These are phyloP conservation scores for Tachysurus fulvidraco DNA, from an alignment of 2,113 vertebrate genomes.

Conservation along the genomic window DNA sequence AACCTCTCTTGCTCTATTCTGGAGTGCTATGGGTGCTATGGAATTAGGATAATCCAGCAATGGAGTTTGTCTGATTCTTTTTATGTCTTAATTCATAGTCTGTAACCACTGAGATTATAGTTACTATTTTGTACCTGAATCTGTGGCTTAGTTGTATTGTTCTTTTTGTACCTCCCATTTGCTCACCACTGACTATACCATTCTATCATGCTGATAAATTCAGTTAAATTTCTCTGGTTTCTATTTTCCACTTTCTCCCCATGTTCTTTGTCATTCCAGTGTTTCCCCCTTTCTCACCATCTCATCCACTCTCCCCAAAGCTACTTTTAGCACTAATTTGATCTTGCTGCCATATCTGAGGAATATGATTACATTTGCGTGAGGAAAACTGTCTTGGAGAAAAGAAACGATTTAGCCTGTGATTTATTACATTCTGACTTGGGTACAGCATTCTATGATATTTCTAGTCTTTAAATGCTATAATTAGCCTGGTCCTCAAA, in stretches of 20 bases:
- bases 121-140: not conserved
- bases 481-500: conserved; percentile 9
- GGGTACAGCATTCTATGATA: conserved; percentile 41
- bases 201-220: not conserved
- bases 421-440: conserved; percentile 52
- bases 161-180: not conserved
- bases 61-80: conserved; percentile 4
- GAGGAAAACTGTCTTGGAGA: conserved; percentile 37
- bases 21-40: conserved; percentile 8
- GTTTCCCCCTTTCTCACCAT: conserved; percentile 52
- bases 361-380: conserved; percentile 54
- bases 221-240: conserved; percentile 26
- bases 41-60: conserved; percentile 9
- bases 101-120: conserved; percentile 4
- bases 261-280: conserved; percentile 41
- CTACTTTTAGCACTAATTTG: conserved; percentile 54
- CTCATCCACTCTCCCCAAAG: conserved; percentile 54
- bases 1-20: conserved; percentile 52
- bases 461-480: conserved; percentile 14
- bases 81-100: not conserved
- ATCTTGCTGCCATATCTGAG: conserved; percentile 52
- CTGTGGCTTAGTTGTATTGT: not conserved
- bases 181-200: not conserved
- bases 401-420: conserved; percentile 49
- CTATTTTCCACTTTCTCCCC: conserved; percentile 28